phyloP scores from a whole-genome alignment of 2,797 vertebrate species.

The Neomorphus geoffroyi region DNA sequence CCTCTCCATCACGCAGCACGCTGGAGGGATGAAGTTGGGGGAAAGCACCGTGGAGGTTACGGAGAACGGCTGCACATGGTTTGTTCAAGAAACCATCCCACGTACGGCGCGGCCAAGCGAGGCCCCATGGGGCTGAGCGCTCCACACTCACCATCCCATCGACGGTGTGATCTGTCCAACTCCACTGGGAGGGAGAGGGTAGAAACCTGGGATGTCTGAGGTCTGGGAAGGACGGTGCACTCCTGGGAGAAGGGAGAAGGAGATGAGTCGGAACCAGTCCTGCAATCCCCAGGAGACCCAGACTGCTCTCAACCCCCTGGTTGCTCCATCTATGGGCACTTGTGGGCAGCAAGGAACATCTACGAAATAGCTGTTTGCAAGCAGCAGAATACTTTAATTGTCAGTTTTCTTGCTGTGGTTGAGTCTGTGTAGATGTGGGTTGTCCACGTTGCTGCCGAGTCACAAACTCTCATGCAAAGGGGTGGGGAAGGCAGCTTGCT shows the following conservation, averaged over 20 bases:
- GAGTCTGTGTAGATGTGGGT: background rate
- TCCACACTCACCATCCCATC: constrained; percentile 92
- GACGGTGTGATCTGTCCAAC: constrained; percentile 93
- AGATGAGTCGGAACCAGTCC: background rate
- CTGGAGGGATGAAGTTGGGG: background rate
- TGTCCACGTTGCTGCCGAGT: rapidly evolving
- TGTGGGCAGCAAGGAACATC: background rate
- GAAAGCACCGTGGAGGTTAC: background rate
- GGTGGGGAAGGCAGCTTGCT: background rate
- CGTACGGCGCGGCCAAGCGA: rapidly evolving
- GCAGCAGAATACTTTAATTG: background rate
- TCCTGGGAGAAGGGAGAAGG: constrained; percentile 75
- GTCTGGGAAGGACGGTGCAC: constrained; percentile 91
- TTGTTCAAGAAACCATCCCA: background rate
- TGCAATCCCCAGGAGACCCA: rapidly evolving
- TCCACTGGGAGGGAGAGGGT: constrained; percentile 89
- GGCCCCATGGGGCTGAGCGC: rapidly evolving
- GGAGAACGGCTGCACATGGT: rapidly evolving
- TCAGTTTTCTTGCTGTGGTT: background rate
- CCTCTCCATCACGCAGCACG: background rate
- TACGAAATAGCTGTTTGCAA: background rate
- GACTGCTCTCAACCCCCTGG: rapidly evolving
- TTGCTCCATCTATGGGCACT: background rate
- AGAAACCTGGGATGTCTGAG: constrained; percentile 93
- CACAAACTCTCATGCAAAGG: rapidly evolving